Base-by-base conservation (phyloP, 2,888 invertebrate genomes). In the Plagiodera versicolora region DNA sequence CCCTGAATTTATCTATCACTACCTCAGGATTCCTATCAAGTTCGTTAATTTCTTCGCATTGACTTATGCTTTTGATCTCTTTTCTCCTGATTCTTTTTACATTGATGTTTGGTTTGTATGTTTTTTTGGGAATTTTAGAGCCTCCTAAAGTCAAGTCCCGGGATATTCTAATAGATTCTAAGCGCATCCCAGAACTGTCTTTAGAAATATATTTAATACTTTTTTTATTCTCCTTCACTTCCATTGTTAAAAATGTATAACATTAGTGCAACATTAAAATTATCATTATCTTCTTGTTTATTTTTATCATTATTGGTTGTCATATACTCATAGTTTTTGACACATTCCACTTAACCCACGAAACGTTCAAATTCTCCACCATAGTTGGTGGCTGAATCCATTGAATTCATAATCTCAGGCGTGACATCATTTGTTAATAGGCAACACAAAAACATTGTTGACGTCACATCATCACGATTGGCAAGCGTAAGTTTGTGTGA, bases 51-150 rank as follows among this genome's bases (percentile, higher is more conserved):
- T 30, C 44, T 48, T 17, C 56, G 1, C 18, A 44, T 10, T 67
- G 67, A 61, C 70, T 72, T 65, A 71, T 73, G 6, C 65, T 56
- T 67, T 71, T 73, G n/a, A 24, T 24, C 24, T 71, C 68, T 61
- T 77, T 78, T 18, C 71, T 68, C 61, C 77, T 78, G 54, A 74
- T 76, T 63, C 80, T 68, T 3, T 75, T 62, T 24, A 72, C 78
- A 68, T 79, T 78, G 46, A 80, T 59, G 70, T 80, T 80, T 19
- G 79, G 79, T 46, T 73, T 70, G 63, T 74, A 79, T n/a, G 71
- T 61, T 64, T 76, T 78, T 63, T 78, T 78, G 5, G 73, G 70
- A 8, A 72, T 70, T 63, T 77, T 77, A 2, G 72, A 71, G 14
- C 76, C 75, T 10, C 78, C 78, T 24, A 80, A 69, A 62, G 73